phyloP scores from a whole-genome alignment of 2,113 vertebrate genomes.

The Clinocottus analis region DNA sequence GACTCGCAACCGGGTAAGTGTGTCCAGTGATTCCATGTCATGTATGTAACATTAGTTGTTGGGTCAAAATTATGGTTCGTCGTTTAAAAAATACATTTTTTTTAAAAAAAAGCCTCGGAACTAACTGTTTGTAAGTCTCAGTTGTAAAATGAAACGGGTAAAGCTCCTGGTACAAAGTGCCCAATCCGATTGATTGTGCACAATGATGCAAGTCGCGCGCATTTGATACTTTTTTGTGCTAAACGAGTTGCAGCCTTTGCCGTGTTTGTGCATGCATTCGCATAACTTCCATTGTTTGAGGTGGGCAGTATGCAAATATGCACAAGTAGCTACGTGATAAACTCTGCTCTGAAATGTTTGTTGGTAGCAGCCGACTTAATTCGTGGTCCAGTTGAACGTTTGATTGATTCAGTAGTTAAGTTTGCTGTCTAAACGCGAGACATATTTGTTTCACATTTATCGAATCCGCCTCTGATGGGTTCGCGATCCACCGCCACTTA shows the following conservation, averaged over 20 bases:
- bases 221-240: constrained; percentile 18
- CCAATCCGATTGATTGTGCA: constrained; percentile 22
- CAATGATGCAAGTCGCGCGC: constrained; percentile 41
- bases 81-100: not conserved
- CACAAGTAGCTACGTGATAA: constrained; percentile 8
- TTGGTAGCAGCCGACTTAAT: not conserved
- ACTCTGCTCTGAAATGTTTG: not conserved
- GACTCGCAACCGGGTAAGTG: constrained; percentile 69
- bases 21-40: constrained; percentile 31
- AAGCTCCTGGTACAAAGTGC: constrained; percentile 7
- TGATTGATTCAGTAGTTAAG: not conserved
- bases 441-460: not conserved
- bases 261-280: not conserved
- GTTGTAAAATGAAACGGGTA: constrained; percentile 2
- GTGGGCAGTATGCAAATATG: constrained; percentile 5
- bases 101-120: not conserved
- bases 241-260: constrained; percentile 4
- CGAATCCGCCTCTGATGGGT: no score
- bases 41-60: not conserved
- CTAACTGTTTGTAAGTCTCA: not conserved
- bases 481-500: not conserved
- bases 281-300: constrained; percentile 4
- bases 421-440: not conserved
- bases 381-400: not conserved
- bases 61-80: not conserved